Percentiles rank a stretch among this genome's conserved stretches.
Evolutionary conservation across 1,140 invertebrate genomes (phyloP).

Genomic region (Diabrotica undecimpunctata): DNA sequence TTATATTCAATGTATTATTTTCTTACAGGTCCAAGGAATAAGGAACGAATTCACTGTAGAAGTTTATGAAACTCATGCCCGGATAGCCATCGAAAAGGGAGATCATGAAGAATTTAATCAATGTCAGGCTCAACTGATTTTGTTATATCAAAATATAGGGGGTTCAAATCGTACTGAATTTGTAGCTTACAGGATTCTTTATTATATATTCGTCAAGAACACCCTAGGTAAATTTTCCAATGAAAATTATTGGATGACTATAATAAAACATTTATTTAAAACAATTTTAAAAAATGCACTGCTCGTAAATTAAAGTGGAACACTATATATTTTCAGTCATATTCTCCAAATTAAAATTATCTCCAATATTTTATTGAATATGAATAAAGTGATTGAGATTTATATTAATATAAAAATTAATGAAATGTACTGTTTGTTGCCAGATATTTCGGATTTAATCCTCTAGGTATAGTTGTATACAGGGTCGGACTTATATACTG

Average conservation of each 20-base stretch:
- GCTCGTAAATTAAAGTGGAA: too few species aligned
- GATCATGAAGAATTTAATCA: conserved; percentile 99
- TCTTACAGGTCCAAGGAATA: conserved; percentile 84
- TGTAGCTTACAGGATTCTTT: conserved; percentile 90
- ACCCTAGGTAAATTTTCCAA: conserved; percentile 72
- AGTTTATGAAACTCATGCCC: conserved; percentile 97
- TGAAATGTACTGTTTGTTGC: too few species aligned
- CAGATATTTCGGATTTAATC: too few species aligned
- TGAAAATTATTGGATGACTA: background rate
- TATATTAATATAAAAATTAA: too few species aligned
- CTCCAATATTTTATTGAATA: too few species aligned
- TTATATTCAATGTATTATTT: background rate
- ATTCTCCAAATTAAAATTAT: too few species aligned
- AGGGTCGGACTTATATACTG: too few species aligned
- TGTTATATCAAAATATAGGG: conserved; percentile 78
- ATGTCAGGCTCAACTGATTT: conserved; percentile 95
- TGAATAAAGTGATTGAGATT: too few species aligned
- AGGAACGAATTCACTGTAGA: conserved; percentile 89
- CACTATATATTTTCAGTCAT: too few species aligned
- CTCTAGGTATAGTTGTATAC: too few species aligned
- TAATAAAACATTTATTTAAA: background rate
- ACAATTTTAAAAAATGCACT: too few species aligned
- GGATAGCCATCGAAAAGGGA: conserved; percentile 93
- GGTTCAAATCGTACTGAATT: conserved; percentile 83
- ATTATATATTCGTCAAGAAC: conserved; percentile 96